A percentile compares a stretch with the other conserved stretches of the same genome.
These are phyloP conservation scores for Passer domesticus DNA, from an alignment of 2,113 vertebrate genomes.

Conservation along the genomic window DNA sequence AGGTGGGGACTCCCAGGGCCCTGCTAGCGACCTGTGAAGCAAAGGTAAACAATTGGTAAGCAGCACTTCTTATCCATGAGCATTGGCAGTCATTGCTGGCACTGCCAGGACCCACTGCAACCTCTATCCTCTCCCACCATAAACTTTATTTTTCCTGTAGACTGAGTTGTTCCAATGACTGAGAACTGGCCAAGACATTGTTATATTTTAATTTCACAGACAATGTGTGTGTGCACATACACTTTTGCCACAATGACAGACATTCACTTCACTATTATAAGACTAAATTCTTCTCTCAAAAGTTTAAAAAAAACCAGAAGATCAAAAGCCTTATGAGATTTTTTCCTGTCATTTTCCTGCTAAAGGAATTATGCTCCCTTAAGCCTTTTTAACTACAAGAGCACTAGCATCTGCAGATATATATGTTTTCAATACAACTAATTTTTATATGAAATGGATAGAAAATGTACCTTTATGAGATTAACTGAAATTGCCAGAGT, in stretches of 20 bases:
- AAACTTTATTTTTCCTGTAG: neutral
- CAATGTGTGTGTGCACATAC: neutral
- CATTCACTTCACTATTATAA: neutral
- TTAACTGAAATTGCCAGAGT: neutral
- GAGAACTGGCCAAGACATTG: neutral
- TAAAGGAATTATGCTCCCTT: neutral
- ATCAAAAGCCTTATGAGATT: neutral
- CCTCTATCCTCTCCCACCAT: neutral
- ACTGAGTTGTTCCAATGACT: neutral
- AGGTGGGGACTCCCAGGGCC: conserved; percentile 81
- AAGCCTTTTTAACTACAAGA: neutral
- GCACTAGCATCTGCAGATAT: neutral
- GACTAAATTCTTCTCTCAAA: neutral
- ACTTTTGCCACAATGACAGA: neutral
- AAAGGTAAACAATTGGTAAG: neutral
- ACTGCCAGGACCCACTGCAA: neutral
- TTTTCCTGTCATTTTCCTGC: neutral
- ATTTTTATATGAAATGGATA: neutral
- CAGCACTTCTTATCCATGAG: neutral
- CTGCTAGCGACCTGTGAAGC: conserved; percentile 86
- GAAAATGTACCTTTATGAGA: neutral
- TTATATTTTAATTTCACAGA: neutral
- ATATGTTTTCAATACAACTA: neutral
- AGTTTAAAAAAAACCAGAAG: neutral
- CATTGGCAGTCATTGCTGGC: neutral